Conservation (phyloP, 2,113 vertebrate genomes). For the Poeciliopsis turrubarensis region DNA sequence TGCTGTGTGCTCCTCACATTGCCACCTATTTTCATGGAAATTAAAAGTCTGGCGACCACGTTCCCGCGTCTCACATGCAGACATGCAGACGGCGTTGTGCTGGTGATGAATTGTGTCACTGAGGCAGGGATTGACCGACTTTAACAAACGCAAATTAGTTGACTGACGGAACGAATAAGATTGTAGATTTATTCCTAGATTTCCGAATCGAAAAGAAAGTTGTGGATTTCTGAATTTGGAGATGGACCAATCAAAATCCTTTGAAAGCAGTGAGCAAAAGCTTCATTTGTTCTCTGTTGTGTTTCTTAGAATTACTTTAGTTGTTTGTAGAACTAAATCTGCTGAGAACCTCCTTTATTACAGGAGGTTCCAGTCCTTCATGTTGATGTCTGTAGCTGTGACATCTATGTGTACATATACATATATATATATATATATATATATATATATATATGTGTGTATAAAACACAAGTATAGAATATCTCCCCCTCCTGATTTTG, state of each 20-base stretch:
- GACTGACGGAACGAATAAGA: background rate
- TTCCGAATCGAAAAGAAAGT: slow-evolving; percentile 5
- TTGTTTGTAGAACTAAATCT: background rate
- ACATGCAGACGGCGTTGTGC: slow-evolving; percentile 9
- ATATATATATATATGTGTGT: too few relatives aligned
- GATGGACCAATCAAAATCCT: background rate
- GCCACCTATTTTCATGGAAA: slow-evolving; percentile 47
- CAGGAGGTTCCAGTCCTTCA: too few relatives aligned
- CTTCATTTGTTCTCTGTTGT: background rate
- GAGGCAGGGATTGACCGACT: background rate
- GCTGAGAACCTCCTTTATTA: too few relatives aligned
- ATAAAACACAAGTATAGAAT: too few relatives aligned
- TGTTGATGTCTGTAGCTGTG: too few relatives aligned
- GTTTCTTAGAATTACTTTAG: slow-evolving; percentile 1
- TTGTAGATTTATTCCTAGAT: slow-evolving; percentile 16
- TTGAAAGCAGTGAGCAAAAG: too few relatives aligned
- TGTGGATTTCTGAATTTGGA: background rate
- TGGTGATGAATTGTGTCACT: background rate
- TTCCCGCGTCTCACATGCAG: background rate
- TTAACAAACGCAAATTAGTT: slow-evolving; percentile 1
- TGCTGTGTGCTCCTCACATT: slow-evolving; percentile 26
- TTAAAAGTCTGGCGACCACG: slow-evolving; percentile 24
- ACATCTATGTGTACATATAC: too few relatives aligned
- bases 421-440: too few relatives aligned
- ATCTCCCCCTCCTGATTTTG: too few relatives aligned